These are phyloP conservation scores for Celastrina argiolus DNA, from an alignment of 2,888 invertebrate species.

Conservation along the genomic window DNA sequence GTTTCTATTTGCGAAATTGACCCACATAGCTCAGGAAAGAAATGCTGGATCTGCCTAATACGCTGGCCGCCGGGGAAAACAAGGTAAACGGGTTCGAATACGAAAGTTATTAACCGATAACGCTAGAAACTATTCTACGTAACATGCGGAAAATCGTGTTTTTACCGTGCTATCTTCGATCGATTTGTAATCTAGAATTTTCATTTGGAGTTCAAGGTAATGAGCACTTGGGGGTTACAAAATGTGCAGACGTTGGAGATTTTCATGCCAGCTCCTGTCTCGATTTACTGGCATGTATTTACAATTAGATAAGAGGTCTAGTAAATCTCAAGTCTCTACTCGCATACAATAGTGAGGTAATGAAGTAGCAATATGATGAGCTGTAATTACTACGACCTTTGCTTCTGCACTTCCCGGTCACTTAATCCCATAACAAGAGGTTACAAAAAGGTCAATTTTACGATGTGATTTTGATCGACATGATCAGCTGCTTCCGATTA, in stretches of 20 bases:
- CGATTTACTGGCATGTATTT: too few species aligned
- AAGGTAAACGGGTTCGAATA: slow-evolving; percentile 62
- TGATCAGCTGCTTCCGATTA: too few species aligned
- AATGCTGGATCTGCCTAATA: slow-evolving; percentile 58
- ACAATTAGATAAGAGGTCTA: too few species aligned
- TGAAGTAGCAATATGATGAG: neutral
- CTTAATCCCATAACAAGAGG: slow-evolving; percentile 1
- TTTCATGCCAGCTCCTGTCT: too few species aligned
- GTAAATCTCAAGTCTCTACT: too few species aligned
- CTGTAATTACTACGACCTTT: neutral
- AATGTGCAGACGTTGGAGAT: too few species aligned
- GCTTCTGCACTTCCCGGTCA: neutral
- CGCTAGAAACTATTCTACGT: slow-evolving; percentile 7
- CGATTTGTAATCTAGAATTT: neutral
- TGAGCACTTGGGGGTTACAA: too few species aligned
- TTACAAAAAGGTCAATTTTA: neutral
- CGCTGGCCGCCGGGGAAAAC: slow-evolving; percentile 55
- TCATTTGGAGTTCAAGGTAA: neutral
- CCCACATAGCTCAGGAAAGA: slow-evolving; percentile 70
- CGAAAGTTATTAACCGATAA: slow-evolving; percentile 57
- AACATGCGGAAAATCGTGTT: neutral
- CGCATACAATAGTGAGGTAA: too few species aligned
- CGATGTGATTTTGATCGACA: neutral
- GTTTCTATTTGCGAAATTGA: slow-evolving; percentile 66
- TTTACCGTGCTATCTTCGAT: neutral